Base-by-base conservation (phyloP, 2,888 invertebrate genomes). In the Luperina testacea region DNA sequence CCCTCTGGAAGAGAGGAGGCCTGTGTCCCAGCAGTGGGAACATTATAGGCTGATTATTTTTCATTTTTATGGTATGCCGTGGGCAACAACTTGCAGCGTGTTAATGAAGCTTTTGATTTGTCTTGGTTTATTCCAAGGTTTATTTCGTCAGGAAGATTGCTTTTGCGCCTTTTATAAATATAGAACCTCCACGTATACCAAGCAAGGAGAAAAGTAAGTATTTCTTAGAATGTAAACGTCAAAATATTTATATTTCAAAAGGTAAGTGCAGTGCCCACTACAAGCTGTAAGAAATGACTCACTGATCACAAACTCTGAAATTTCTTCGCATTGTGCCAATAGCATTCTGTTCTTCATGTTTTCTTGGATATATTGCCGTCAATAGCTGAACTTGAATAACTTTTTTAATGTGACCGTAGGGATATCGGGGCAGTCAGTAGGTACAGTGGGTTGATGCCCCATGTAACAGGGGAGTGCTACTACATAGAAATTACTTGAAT, bases 201-300 rank as follows among this genome's bases (percentile, higher is more conserved):
- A 57, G 45, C 27, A 51, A 24, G 2, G 27, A n/a, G 17, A 17
- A 38, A 79, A 42, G 15, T 27, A 27, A 57, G 5, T 59, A 75
- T 75, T 51, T 67, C 76, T 59, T 51, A 15, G 45, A 83, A n/a
- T 17, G 8, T 32, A 8, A 15, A 59, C 59, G 17, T 84, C 48
- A 48, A 57, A 68, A 72, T 38, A 68, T 81, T 84, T 84, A 32
- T 32, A 32, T 32, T 32, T 57, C 80, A 13, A 15, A 72, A 72
- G 61, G 63, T 63, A 84, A 80, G 71, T 81, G 71, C 80, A 63
- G 24, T 57, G 68, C 67, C 57, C 63, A 32, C n/a, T 0, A n/a
- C 48, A 57, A 15, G 57, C 11, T 79, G 45, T 65, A 38, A 70
- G 45, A 45, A 59, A 38, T 83, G 59, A 81, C 24, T 65, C 51